Evolutionary conservation across 2,888 invertebrate species (phyloP), one percentile per base, ranked within the genome.

Genomic region (Allophyes oxyacanthae): DNA sequence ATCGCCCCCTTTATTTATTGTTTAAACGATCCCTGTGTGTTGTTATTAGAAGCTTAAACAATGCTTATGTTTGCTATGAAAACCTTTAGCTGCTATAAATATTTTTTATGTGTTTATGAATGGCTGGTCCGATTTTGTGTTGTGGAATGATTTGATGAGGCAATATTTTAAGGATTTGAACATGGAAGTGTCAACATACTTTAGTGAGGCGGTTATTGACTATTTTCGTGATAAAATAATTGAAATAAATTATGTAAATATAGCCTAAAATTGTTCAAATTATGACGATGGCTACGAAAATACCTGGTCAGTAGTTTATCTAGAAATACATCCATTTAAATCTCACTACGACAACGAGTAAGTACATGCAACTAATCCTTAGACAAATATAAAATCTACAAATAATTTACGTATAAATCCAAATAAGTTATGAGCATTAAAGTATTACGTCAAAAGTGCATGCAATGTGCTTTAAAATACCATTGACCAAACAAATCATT

Each of bases 1-100:
- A 84, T 79, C 76, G 70, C 75, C 79, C 75, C 64, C 68, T 77
- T 81, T 89, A 89, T 92, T 92, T 92, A 91, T 90, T 82, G 88
- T 84, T 82, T 79, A 84, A 81, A 87, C 86, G 82, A 85, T 78
- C 75, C 72, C 68, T 65, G 77, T 55, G 61, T 80, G 76, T 81
- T 81, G 79, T 83, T 86, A 85, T 85, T 81, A 81, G 78, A 78
- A 56, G 69, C 65, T 83, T 81, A 82, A 80, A 84, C 78, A 79
- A 78, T 67, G 71, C 61, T 78, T 76, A 62, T 62, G 56, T 65
- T 63, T 54, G 49, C 46, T 62, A 54, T 69, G 54, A 48, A 64
- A 75, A 44, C 53, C 54, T 52, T 28, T 63, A 57, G 55, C 50
- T 40, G 38, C 41, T 45, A 56, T 70, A 65, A 50, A 62, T 45